A percentile compares a stretch with the other conserved stretches of the same genome.
phyloP scores from a whole-genome alignment of 2,113 vertebrate species.

The Datnioides undecimradiatus region DNA sequence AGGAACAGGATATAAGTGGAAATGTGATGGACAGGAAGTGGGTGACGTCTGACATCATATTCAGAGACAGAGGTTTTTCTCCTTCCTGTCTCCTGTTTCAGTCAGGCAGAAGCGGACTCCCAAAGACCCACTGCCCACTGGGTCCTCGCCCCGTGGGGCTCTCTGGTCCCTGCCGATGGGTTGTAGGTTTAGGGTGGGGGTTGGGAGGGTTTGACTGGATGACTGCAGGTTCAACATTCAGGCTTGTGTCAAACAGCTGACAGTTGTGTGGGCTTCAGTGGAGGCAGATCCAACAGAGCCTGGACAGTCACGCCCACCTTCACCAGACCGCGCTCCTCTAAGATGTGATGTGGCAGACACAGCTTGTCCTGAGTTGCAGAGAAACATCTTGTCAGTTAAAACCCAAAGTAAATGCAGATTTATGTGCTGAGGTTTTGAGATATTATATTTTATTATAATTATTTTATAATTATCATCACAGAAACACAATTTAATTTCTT shows the following conservation, averaged over 20 bases:
- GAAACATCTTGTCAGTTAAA: neutral
- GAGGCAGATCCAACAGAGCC: constrained; percentile 93
- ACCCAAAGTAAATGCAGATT: neutral
- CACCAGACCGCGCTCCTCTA: constrained; percentile 96
- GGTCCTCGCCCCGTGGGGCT: constrained; percentile 63
- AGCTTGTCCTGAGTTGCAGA: constrained; percentile 90
- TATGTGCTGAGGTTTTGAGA: neutral
- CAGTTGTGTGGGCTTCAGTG: constrained; percentile 88
- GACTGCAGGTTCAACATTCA: constrained; percentile 21
- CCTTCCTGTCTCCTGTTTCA: constrained; percentile 64
- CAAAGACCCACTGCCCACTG: constrained; percentile 26
- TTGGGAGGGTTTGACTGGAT: constrained; percentile 15
- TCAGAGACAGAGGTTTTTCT: constrained; percentile 47
- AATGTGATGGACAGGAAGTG: constrained; percentile 44
- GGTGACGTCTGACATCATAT: constrained; percentile 77
- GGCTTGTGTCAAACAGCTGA: constrained; percentile 86
- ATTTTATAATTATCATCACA: no score
- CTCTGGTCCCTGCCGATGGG: constrained; percentile 57
- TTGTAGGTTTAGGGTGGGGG: constrained; percentile 9
- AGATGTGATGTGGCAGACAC: constrained; percentile 97
- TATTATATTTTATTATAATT: no score
- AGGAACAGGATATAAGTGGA: constrained; percentile 40
- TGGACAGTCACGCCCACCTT: constrained; percentile 96
- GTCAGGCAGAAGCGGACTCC: constrained; percentile 66
- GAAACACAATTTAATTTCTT: no score